A percentile compares a stretch with the other conserved stretches of the same genome.
Evolutionary conservation across 2,113 vertebrate species (phyloP).

Genomic region (Furnarius figulus): DNA sequence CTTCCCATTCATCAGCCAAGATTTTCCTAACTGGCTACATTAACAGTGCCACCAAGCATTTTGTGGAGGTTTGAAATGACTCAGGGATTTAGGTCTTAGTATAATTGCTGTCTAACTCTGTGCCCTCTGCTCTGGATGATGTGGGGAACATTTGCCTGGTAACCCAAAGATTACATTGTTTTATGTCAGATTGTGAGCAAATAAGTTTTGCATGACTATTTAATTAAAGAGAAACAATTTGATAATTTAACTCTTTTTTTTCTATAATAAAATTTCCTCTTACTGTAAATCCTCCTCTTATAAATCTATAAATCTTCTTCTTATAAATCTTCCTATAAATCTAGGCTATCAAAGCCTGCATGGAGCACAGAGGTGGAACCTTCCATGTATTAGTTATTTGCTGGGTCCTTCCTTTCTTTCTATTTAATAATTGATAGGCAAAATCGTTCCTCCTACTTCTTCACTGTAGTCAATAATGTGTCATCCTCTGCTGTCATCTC

Average conservation of each 20-base stretch:
- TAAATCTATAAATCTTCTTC: background rate
- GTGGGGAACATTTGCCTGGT: background rate
- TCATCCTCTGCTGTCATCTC: constrained; percentile 52
- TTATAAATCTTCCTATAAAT: background rate
- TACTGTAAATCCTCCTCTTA: background rate
- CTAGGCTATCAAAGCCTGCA: background rate
- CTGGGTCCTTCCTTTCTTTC: constrained; percentile 47
- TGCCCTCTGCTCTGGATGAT: background rate
- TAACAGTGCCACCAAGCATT: constrained; percentile 17
- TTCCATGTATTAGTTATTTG: constrained; percentile 34
- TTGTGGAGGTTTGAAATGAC: constrained; percentile 16
- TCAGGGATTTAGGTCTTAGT: background rate
- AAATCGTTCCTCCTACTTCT: constrained; percentile 47
- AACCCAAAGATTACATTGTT: background rate
- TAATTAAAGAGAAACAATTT: background rate
- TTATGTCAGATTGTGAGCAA: background rate
- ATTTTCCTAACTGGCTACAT: constrained; percentile 20
- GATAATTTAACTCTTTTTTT: background rate
- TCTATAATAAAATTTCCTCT: background rate
- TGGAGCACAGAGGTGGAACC: background rate
- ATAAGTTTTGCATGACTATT: background rate
- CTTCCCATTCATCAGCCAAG: constrained; percentile 20
- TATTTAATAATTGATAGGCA: constrained; percentile 53
- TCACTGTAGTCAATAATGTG: constrained; percentile 55
- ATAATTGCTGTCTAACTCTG: background rate